Evolutionary conservation across 2,888 invertebrate species (phyloP).

Genomic region (Muscina levida): DNA sequence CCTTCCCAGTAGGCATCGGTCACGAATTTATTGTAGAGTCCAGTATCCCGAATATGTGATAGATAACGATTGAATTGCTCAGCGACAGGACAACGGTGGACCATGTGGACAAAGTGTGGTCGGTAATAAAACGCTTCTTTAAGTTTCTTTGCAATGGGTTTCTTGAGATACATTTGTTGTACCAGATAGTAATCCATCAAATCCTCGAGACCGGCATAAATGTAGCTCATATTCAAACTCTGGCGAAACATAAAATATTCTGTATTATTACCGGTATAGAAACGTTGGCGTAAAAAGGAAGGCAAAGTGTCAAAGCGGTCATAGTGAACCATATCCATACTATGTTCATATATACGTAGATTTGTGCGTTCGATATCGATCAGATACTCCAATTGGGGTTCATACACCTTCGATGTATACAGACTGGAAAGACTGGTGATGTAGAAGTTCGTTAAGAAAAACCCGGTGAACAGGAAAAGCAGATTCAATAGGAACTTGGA

Average conservation of each 20-base stretch:
- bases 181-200: conserved; percentile 68
- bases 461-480: conserved; percentile 63
- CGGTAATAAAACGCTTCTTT: not conserved
- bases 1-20: conserved; percentile 69
- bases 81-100: conserved; percentile 69
- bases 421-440: conserved; percentile 67
- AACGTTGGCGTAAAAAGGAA: conserved; percentile 64
- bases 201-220: conserved; percentile 68
- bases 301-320: conserved; percentile 66
- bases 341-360: conserved; percentile 61
- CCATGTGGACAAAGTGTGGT: conserved; percentile 67
- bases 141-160: conserved; percentile 67
- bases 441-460: conserved; percentile 70
- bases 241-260: conserved; percentile 59
- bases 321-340: conserved; percentile 52
- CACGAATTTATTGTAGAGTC: conserved; percentile 47
- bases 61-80: conserved; percentile 69
- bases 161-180: conserved; percentile 70
- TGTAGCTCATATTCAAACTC: conserved; percentile 66
- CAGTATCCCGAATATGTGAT: conserved; percentile 66
- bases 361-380: conserved; percentile 67
- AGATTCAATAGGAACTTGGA: conserved; percentile 62
- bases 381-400: conserved; percentile 67
- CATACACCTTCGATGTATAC: conserved; percentile 69
- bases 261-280: conserved; percentile 58